phyloP scores from a whole-genome alignment of 2,797 vertebrate genomes.

The Sebastes flavidus region DNA sequence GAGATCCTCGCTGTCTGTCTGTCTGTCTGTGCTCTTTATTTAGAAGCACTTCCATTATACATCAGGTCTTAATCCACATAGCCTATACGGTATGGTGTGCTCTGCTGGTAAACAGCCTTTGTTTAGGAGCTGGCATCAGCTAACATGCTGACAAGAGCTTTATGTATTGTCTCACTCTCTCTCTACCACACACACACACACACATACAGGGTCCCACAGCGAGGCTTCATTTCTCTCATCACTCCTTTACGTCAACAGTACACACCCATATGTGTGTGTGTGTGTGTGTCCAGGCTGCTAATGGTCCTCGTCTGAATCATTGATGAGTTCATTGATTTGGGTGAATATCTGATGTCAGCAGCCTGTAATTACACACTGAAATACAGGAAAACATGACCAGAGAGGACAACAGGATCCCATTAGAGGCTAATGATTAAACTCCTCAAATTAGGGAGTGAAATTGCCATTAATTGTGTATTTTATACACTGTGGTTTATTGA shows the following conservation, averaged over 20 bases:
- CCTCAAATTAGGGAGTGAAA: background rate
- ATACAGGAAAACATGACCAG: background rate
- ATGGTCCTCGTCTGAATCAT: slow-evolving; percentile 55
- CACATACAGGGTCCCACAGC: background rate
- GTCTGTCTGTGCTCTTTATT: slow-evolving; percentile 20
- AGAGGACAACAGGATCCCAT: background rate
- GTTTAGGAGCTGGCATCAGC: background rate
- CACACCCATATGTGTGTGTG: background rate
- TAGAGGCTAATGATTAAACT: background rate
- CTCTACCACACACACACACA: background rate
- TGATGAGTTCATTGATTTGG: slow-evolving; percentile 56
- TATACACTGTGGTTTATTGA: background rate
- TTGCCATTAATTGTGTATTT: background rate
- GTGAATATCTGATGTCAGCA: slow-evolving; percentile 34
- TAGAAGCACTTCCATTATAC: slow-evolving; percentile 18
- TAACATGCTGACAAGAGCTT: slow-evolving; percentile 39
- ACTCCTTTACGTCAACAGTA: background rate
- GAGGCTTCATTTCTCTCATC: background rate
- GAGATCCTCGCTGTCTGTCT: background rate
- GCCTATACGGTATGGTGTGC: background rate
- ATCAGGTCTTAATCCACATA: slow-evolving; percentile 3
- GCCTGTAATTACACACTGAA: slow-evolving; percentile 13
- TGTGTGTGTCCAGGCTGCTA: slow-evolving; percentile 8
- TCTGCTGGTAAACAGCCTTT: slow-evolving; percentile 48
- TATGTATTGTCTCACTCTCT: background rate